phyloP scores from a whole-genome alignment of 2,113 vertebrate genomes.

The Myanophis thanlyinensis region DNA sequence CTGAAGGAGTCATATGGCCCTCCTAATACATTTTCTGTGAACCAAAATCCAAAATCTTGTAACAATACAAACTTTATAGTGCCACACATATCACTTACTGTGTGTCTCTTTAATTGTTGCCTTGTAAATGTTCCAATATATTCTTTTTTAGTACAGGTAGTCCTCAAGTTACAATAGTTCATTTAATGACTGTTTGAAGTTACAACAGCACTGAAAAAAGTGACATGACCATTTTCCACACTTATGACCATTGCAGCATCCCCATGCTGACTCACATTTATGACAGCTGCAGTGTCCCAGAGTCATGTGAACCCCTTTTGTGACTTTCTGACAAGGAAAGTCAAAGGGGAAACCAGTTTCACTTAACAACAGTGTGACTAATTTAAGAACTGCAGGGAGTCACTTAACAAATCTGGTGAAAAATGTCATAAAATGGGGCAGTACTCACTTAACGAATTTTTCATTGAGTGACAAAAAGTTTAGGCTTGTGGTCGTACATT shows the following conservation, averaged over 20 bases:
- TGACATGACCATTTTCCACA: neutral
- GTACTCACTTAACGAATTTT: neutral
- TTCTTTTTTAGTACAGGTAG: conserved; percentile 19
- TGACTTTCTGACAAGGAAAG: neutral
- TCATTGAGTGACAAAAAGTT: neutral
- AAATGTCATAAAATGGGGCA: neutral
- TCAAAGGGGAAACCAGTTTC: neutral
- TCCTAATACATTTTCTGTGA: neutral
- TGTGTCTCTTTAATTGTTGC: conserved; percentile 32
- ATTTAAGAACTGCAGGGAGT: neutral
- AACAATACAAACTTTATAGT: conserved; percentile 31
- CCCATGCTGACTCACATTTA: neutral
- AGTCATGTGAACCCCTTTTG: neutral
- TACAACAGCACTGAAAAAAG: neutral
- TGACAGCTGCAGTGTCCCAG: neutral
- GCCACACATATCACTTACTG: conserved; percentile 16
- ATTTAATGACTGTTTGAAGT: neutral
- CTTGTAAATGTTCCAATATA: conserved; percentile 30
- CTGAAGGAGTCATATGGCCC: neutral
- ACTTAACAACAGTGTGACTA: neutral
- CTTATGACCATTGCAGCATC: neutral
- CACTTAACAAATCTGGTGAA: neutral
- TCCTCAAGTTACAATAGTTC: neutral
- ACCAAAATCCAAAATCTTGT: neutral
- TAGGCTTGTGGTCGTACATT: neutral